A percentile compares a stretch with the other conserved stretches of the same genome.
These are phyloP conservation scores for Hypotaenidia okinawae DNA, from an alignment of 2,797 vertebrate genomes.

Conservation along the genomic window DNA sequence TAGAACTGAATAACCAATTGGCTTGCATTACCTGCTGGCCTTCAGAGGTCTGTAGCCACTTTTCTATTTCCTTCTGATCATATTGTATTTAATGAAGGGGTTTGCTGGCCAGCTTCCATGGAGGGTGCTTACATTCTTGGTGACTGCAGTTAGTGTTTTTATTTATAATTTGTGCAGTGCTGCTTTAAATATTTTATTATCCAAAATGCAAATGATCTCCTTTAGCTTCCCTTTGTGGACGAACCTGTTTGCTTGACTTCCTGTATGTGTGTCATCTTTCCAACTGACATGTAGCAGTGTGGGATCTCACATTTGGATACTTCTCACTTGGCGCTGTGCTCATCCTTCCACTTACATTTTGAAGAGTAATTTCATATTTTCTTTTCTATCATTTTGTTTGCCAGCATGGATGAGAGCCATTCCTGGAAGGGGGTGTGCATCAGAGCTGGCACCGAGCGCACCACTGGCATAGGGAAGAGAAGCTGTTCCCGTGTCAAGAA, in stretches of 20 bases:
- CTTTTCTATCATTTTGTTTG: conserved; percentile 81
- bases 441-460: conserved; percentile 74
- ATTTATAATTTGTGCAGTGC: conserved; percentile 22
- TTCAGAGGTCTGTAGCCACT: conserved; percentile 46
- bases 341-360: conserved; percentile 81
- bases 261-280: conserved; percentile 65
- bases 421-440: conserved; percentile 80
- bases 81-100: conserved; percentile 12
- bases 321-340: conserved; percentile 77
- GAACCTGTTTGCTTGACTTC: conserved; percentile 65
- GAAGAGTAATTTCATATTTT: conserved; percentile 85
- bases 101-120: conserved; percentile 44
- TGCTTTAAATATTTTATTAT: conserved; percentile 47
- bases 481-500: conserved; percentile 81
- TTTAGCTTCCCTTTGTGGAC: conserved; percentile 51
- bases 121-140: conserved; percentile 11
- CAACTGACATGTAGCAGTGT: conserved; percentile 80
- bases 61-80: conserved; percentile 40
- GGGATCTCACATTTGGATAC: conserved; percentile 78
- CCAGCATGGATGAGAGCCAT: conserved; percentile 84
- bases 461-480: conserved; percentile 78
- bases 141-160: conserved; percentile 36
- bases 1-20: conserved; percentile 61
- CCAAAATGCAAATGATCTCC: conserved; percentile 18
- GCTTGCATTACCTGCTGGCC: conserved; percentile 61